These are phyloP conservation scores for Flexamia atlantica DNA, from an alignment of 2,888 invertebrate species.

Conservation along the genomic window DNA sequence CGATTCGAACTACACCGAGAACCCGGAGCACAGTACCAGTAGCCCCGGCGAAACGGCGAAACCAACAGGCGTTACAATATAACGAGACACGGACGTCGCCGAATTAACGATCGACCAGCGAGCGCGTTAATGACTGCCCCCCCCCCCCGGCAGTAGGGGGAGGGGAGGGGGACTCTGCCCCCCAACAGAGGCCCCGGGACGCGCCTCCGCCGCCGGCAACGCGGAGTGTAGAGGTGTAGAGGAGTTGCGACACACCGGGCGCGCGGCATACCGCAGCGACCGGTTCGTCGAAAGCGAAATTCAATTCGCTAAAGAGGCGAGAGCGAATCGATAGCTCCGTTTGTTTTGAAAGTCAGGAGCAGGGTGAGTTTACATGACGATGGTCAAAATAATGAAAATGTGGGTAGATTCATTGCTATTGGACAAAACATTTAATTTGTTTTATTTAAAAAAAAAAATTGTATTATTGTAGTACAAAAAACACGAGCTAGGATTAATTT, in stretches of 20 bases:
- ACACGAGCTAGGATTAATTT: no score
- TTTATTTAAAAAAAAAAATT: no score
- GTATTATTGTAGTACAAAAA: no score
- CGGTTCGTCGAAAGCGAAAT: slow-evolving; percentile 2
- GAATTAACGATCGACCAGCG: slow-evolving; percentile 1
- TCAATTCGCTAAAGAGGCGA: slow-evolving; percentile 16
- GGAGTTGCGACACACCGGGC: background rate
- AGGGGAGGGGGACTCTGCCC: background rate
- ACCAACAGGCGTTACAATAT: slow-evolving; percentile 3
- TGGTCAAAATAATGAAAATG: no score
- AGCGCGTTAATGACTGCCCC: background rate
- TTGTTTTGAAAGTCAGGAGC: no score
- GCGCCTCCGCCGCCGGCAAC: slow-evolving; percentile 10
- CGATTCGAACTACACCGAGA: no score
- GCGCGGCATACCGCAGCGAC: background rate
- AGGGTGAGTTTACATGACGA: no score
- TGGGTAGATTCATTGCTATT: no score
- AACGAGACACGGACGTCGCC: background rate
- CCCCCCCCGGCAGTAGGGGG: background rate
- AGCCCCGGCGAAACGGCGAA: background rate
- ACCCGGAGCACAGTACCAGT: no score
- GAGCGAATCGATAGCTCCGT: no score
- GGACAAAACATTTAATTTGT: no score
- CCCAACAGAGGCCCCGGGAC: slow-evolving; percentile 32
- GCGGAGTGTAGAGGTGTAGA: no score